Conservation (phyloP, 1,140 invertebrate genomes). For the Tribolium madens region DNA sequence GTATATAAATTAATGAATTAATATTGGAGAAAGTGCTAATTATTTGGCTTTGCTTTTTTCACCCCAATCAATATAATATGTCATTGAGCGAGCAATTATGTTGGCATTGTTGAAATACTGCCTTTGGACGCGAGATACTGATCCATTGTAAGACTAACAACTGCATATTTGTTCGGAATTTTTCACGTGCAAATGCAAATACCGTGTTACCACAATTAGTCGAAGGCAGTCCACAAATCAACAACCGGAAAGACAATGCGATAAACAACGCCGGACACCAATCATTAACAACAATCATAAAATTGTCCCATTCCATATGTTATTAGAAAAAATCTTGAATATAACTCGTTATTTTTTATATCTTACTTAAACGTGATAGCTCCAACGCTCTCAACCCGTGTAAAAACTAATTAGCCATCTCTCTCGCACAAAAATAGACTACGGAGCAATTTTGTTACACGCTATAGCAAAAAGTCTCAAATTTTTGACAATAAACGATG, state of each 20-base stretch:
- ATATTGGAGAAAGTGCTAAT: constrained; percentile 37
- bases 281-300: too few species aligned
- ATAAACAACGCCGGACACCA: too few species aligned
- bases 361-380: too few species aligned
- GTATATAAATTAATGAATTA: constrained; percentile 62
- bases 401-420: too few species aligned
- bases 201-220: neutral
- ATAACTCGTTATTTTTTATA: too few species aligned
- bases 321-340: too few species aligned
- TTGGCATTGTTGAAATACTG: constrained; percentile 11
- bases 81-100: constrained; percentile 3
- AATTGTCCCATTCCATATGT: too few species aligned
- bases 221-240: neutral
- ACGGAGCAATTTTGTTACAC: too few species aligned
- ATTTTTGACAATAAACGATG: too few species aligned
- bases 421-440: too few species aligned
- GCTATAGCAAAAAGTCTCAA: too few species aligned
- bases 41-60: constrained; percentile 6
- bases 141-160: neutral
- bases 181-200: neutral
- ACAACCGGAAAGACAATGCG: neutral
- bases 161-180: neutral
- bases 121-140: constrained; percentile 2
- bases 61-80: neutral
- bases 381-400: too few species aligned